phyloP scores from a whole-genome alignment of 2,797 vertebrate genomes.

The Cichlasoma orientale region DNA sequence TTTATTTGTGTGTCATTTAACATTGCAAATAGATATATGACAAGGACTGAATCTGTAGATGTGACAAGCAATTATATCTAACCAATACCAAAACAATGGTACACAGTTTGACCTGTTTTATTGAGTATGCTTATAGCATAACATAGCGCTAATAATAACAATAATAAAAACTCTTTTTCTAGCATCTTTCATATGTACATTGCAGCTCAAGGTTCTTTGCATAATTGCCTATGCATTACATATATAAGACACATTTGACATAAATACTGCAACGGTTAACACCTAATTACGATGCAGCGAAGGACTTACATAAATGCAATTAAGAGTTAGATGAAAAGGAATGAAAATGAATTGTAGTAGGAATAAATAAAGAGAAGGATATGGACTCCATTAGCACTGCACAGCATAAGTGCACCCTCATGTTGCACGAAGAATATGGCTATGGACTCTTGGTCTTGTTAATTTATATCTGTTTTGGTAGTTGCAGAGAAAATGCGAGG shows the following conservation, averaged over 20 bases:
- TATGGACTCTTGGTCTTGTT: background rate
- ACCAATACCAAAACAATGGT: background rate
- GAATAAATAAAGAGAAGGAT: background rate
- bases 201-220: background rate
- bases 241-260: background rate
- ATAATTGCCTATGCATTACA: background rate
- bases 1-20: background rate
- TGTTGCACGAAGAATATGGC: background rate
- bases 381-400: background rate
- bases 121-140: background rate
- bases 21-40: background rate
- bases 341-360: background rate
- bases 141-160: background rate
- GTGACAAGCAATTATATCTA: background rate
- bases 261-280: background rate
- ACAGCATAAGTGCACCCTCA: background rate
- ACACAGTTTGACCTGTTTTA: no score
- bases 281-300: background rate
- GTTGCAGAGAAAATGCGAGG: background rate
- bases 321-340: background rate
- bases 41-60: background rate
- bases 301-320: background rate
- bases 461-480: background rate
- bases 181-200: background rate
- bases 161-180: background rate